phyloP scores from a whole-genome alignment of 2,113 vertebrate genomes.

The Cyanoderma ruficeps region DNA sequence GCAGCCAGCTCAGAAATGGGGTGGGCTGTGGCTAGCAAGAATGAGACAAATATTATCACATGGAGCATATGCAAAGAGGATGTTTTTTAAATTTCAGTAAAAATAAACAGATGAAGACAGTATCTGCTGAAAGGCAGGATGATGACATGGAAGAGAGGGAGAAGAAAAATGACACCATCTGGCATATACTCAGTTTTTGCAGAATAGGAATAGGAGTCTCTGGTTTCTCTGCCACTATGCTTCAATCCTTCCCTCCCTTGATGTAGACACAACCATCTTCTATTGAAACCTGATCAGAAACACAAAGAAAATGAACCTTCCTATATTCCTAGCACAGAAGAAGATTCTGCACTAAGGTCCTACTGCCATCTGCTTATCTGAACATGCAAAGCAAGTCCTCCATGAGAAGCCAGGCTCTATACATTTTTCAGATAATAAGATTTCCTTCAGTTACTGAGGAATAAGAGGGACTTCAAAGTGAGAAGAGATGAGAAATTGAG shows the following conservation, averaged over 20 bases:
- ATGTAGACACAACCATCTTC: neutral
- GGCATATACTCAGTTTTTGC: neutral
- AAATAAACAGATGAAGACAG: constrained; percentile 10
- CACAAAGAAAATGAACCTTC: neutral
- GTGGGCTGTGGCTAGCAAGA: neutral
- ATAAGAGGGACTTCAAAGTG: neutral
- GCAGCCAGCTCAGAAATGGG: neutral
- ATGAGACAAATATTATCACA: neutral
- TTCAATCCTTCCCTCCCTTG: neutral
- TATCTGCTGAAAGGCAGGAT: neutral
- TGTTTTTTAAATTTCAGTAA: neutral
- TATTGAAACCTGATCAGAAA: neutral
- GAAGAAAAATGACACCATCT: neutral
- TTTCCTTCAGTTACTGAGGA: neutral
- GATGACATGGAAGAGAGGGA: neutral
- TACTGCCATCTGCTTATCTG: constrained; percentile 19
- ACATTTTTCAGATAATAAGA: neutral
- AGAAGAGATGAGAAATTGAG: neutral
- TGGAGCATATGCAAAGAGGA: neutral
- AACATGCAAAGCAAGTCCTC: neutral
- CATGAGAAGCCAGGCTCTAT: neutral
- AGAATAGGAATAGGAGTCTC: neutral
- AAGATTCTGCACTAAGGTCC: neutral
- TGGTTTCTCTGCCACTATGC: neutral
- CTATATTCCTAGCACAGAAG: neutral